Conservation (phyloP, 2,113 vertebrate species). For the Panthera tigris region DNA sequence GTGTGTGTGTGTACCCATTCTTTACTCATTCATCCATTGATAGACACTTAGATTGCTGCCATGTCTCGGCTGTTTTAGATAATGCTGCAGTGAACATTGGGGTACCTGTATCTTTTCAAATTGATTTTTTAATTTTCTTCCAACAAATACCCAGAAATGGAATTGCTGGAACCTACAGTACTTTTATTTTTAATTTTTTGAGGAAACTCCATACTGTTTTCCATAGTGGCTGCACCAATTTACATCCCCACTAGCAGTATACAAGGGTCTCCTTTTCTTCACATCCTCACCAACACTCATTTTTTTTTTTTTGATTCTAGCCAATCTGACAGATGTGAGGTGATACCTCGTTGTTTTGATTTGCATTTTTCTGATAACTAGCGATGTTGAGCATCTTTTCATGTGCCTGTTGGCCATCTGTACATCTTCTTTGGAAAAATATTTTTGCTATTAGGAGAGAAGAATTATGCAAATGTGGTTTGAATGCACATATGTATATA, state of each 20-base stretch:
- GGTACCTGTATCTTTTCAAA: not conserved
- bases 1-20: not conserved
- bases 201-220: not conserved
- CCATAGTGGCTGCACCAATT: not conserved
- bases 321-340: not conserved
- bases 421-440: not conserved
- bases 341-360: not conserved
- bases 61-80: not conserved
- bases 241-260: not conserved
- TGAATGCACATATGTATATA: not conserved
- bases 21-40: not conserved
- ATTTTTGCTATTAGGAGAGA: constrained; percentile 22
- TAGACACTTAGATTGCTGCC: not conserved
- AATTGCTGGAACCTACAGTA: not conserved
- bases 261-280: not conserved
- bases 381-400: not conserved
- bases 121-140: not conserved
- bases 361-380: not conserved
- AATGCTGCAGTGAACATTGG: not conserved
- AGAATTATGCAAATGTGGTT: not conserved
- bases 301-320: not conserved
- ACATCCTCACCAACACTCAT: not conserved
- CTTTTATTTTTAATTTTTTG: not conserved
- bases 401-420: not conserved
- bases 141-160: not conserved